Conservation (phyloP, 1,140 invertebrate species). For the Radopholus similis region DNA sequence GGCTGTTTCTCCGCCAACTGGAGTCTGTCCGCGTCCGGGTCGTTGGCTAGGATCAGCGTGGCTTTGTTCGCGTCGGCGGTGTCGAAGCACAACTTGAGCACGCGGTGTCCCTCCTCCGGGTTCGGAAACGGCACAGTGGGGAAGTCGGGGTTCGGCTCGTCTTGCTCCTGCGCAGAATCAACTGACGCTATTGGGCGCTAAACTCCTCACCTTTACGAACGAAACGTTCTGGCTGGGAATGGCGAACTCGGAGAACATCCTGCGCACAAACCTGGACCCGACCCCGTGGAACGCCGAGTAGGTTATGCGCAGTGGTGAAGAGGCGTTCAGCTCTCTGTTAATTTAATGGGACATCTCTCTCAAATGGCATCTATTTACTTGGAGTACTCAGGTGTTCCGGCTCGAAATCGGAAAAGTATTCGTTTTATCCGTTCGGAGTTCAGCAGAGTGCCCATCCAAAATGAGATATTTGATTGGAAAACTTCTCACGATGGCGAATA, state of each 20-base stretch:
- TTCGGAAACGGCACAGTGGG: conserved; percentile 94
- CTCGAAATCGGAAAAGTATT: no score
- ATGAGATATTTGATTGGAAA: no score
- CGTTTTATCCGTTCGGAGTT: no score
- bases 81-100: conserved; percentile 77
- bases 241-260: conserved; percentile 73
- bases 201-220: conserved; percentile 69
- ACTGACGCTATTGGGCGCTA: background rate
- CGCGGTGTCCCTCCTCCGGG: conserved; percentile 89
- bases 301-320: conserved; percentile 70
- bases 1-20: conserved; percentile 75
- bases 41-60: conserved; percentile 85
- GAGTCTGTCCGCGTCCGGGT: conserved; percentile 94
- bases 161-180: conserved; percentile 56
- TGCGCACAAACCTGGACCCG: conserved; percentile 74
- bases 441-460: no score
- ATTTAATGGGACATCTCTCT: no score
- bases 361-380: no score
- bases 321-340: conserved; percentile 66
- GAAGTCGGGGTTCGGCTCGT: conserved; percentile 89
- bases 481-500: no score
- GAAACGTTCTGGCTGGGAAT: conserved; percentile 69
- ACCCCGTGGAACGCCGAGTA: conserved; percentile 99
- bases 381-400: no score
- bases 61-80: conserved; percentile 73